A percentile compares a stretch with the other conserved stretches of the same genome.
Conservation (phyloP, 37 sponge, comb jelly and placozoan species). For the Haliclona indistincta region DNA sequence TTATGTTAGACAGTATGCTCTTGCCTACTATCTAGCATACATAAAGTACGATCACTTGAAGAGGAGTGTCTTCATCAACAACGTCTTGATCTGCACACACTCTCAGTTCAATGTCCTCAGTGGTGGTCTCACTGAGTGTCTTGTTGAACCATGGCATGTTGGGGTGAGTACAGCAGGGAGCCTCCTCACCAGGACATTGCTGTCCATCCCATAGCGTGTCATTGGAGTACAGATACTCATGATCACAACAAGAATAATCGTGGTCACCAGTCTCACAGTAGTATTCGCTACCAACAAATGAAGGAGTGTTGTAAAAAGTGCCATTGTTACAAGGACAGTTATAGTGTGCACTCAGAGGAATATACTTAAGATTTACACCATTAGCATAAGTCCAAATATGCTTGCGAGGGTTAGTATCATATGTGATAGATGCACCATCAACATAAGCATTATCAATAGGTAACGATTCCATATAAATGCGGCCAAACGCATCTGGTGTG, state of each 20-base stretch:
- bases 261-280: conserved; percentile 15
- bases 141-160: conserved; percentile 34
- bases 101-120: conserved; percentile 24
- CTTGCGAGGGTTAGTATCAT: background rate
- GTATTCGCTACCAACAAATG: conserved; percentile 26
- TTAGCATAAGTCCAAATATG: background rate
- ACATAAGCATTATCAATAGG: background rate
- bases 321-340: conserved; percentile 12
- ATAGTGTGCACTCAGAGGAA: background rate
- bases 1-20: too few relatives aligned
- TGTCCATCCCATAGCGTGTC: conserved; percentile 27
- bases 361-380: background rate
- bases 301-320: background rate
- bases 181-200: background rate
- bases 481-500: background rate
- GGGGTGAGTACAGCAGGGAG: background rate
- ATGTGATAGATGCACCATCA: conserved; percentile 1
- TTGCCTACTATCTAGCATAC: too few relatives aligned
- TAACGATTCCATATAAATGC: background rate
- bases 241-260: background rate
- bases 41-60: background rate
- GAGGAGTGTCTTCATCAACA: background rate
- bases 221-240: background rate
- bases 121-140: background rate
- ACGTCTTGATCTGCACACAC: background rate